Evolutionary conservation across 1,140 invertebrate species (phyloP).

Genomic region (Eriocheir sinensis): DNA sequence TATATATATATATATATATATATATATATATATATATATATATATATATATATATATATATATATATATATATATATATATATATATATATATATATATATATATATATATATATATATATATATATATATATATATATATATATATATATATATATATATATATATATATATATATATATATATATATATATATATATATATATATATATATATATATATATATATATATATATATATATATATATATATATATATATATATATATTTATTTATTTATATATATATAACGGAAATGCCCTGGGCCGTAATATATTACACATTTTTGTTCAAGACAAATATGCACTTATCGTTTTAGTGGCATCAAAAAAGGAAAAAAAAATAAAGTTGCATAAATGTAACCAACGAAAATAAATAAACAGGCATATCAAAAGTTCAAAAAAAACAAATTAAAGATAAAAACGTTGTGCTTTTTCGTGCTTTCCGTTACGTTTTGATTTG

Average conservation of each 20-base stretch:
- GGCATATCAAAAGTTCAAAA: too few species aligned
- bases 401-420: too few species aligned
- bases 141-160: conserved; percentile 54
- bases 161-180: conserved; percentile 28
- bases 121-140: conserved; percentile 51
- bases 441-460: too few species aligned
- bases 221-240: conserved; percentile 40
- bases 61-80: conserved; percentile 39
- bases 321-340: too few species aligned
- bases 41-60: conserved; percentile 9
- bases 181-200: conserved; percentile 20
- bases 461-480: too few species aligned
- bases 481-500: too few species aligned
- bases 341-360: too few species aligned
- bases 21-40: conserved; percentile 44
- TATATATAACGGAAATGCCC: too few species aligned
- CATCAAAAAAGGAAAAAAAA: too few species aligned
- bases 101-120: conserved; percentile 48
- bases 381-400: too few species aligned
- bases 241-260: conserved; percentile 27
- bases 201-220: conserved; percentile 31
- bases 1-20: neutral
- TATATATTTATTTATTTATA: too few species aligned
- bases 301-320: too few species aligned
- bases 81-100: conserved; percentile 56